Conservation (phyloP, 2,113 vertebrate species). For the Rhinichthys klamathensis region DNA sequence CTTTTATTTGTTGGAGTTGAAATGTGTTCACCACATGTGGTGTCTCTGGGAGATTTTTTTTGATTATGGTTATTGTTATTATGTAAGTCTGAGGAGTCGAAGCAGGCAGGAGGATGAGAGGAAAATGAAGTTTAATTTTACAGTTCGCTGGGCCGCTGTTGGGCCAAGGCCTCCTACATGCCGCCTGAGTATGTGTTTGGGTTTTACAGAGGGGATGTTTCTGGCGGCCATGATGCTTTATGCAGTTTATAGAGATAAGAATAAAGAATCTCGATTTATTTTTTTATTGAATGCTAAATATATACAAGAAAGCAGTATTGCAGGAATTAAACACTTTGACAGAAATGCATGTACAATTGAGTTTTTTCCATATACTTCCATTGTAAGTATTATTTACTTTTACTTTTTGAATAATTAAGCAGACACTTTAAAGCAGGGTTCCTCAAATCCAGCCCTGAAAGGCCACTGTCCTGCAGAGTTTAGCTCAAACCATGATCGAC, state of each 20-base stretch:
- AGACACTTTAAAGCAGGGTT: too few species aligned
- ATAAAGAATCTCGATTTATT: not conserved
- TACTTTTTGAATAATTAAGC: not conserved
- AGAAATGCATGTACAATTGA: not conserved
- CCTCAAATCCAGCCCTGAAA: too few species aligned
- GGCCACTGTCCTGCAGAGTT: too few species aligned
- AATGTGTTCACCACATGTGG: constrained; percentile 53
- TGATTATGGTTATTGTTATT: constrained; percentile 68
- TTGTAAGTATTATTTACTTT: not conserved
- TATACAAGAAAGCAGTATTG: not conserved
- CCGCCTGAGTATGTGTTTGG: not conserved
- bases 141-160: constrained; percentile 72
- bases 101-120: constrained; percentile 68
- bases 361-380: too few species aligned
- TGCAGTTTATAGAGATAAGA: not conserved
- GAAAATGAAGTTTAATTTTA: constrained; percentile 79
- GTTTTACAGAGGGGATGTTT: not conserved
- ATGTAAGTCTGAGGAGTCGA: constrained; percentile 65
- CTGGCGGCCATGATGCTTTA: not conserved
- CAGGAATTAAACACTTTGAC: not conserved
- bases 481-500: too few species aligned
- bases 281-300: not conserved
- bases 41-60: constrained; percentile 60
- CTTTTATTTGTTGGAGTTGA: not conserved
- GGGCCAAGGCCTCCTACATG: constrained; percentile 12